Evolutionary conservation across 2,113 vertebrate species (phyloP).

Genomic region (Phyllostomus discolor): DNA sequence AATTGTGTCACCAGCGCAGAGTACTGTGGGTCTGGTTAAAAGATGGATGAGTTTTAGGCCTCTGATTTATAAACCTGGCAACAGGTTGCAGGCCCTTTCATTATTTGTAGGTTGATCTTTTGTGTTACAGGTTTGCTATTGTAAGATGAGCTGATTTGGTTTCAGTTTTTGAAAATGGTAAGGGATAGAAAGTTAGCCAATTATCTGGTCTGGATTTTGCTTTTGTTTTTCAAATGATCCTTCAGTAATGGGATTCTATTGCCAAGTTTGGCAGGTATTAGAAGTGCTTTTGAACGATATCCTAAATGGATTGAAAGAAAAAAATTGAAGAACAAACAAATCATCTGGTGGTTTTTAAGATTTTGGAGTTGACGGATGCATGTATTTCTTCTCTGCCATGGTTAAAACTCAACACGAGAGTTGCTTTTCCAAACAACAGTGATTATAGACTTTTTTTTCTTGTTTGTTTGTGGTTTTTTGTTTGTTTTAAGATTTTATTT

Average conservation of each 20-base stretch:
- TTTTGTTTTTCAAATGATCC: background rate
- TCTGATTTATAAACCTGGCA: background rate
- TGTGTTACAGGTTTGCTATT: background rate
- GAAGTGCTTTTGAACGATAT: background rate
- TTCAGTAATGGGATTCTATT: background rate
- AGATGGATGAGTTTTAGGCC: background rate
- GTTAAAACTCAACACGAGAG: background rate
- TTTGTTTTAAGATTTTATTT: too few relatives aligned
- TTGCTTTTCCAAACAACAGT: background rate
- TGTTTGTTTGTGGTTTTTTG: background rate
- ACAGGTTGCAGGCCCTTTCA: background rate
- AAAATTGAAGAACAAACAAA: background rate
- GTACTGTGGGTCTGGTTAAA: background rate
- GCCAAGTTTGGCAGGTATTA: background rate
- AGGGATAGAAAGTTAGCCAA: background rate
- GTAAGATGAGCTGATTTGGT: background rate
- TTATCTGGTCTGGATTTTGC: background rate
- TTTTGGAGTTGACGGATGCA: background rate
- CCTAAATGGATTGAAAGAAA: background rate
- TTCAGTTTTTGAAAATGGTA: background rate
- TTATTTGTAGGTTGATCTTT: background rate
- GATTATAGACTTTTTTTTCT: background rate
- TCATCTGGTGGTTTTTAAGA: conserved; percentile 3
- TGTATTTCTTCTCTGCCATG: background rate
- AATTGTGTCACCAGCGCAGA: background rate